These are phyloP conservation scores for Sinonovacula constricta DNA, from an alignment of 1,140 invertebrate species.

Conservation along the genomic window DNA sequence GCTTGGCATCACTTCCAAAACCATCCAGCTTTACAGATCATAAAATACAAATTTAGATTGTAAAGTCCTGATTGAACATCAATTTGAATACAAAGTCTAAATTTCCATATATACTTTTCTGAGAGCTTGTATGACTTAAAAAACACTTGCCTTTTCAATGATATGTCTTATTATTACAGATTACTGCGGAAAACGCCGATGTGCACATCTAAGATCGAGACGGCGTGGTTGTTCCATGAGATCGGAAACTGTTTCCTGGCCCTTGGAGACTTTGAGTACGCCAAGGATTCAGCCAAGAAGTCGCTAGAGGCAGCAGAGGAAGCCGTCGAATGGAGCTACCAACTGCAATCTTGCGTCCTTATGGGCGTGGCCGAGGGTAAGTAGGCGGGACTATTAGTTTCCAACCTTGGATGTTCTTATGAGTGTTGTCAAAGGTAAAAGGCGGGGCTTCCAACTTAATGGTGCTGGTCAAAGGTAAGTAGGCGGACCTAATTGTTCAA, in stretches of 20 bases:
- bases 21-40: no score
- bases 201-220: constrained; percentile 69
- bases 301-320: constrained; percentile 71
- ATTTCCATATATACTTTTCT: background rate
- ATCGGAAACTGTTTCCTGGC: constrained; percentile 78
- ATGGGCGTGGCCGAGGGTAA: constrained; percentile 76
- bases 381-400: no score
- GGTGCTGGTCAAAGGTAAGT: no score
- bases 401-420: no score
- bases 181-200: constrained; percentile 73
- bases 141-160: no score
- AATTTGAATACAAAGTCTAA: background rate
- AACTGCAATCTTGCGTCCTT: constrained; percentile 75
- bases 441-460: no score
- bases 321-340: constrained; percentile 73
- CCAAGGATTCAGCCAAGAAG: constrained; percentile 73
- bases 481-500: no score
- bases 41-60: no score
- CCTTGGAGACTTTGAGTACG: constrained; percentile 67
- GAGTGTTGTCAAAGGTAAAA: no score
- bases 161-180: constrained; percentile 56
- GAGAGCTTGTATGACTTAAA: background rate
- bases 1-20: no score
- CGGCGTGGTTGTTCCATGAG: constrained; percentile 77
- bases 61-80: no score